Evolutionary conservation across 1,140 invertebrate genomes (phyloP).

Genomic region (Heterodera carotae): DNA sequence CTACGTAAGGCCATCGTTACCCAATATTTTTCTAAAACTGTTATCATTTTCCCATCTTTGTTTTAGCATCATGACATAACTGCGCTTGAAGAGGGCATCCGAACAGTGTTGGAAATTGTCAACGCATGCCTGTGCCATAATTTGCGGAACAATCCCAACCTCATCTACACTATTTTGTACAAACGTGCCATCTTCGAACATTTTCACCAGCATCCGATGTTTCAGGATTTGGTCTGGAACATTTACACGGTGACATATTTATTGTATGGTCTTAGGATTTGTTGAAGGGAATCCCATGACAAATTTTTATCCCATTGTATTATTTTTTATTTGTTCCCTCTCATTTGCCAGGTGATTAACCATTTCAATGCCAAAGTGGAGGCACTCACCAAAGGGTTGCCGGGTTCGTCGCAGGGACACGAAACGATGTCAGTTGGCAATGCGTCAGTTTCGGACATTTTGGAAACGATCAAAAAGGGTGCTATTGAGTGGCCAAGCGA

Average conservation of each 20-base stretch:
- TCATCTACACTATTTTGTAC: conserved; percentile 93
- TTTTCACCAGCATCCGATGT: conserved; percentile 82
- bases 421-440: conserved; percentile 5
- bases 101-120: conserved; percentile 69
- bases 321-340: not conserved
- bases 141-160: conserved; percentile 84
- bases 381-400: conserved; percentile 68
- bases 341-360: conserved; percentile 75
- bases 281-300: no score
- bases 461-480: conserved; percentile 82
- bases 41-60: conserved; percentile 25
- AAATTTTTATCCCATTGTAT: conserved; percentile 5
- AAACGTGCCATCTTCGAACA: conserved; percentile 86
- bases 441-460: conserved; percentile 75
- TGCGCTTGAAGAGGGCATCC: conserved; percentile 92
- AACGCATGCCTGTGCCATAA: conserved; percentile 66
- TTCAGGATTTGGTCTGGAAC: conserved; percentile 93
- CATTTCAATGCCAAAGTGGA: conserved; percentile 82
- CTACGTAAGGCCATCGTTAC: no score
- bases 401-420: not conserved
- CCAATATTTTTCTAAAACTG: no score
- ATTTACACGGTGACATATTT: conserved; percentile 90
- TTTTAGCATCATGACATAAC: conserved; percentile 79
- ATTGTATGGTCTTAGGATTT: no score
- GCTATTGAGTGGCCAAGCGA: conserved; percentile 85